Evolutionary conservation across 2,888 invertebrate species (phyloP).

Genomic region (Sinelater perroti): DNA sequence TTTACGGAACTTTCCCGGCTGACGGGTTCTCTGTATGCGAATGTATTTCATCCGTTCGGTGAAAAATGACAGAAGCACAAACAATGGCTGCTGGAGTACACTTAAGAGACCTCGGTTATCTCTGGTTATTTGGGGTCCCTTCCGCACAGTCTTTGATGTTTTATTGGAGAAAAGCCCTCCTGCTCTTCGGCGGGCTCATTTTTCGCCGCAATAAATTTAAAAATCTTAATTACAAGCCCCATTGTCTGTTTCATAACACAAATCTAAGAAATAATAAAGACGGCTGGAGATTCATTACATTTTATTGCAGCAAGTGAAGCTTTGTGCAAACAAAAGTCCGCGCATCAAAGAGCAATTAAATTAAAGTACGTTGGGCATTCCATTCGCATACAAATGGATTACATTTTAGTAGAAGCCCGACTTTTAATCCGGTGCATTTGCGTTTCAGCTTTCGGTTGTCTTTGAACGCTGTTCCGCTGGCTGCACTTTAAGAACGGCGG

Average conservation of each 20-base stretch:
- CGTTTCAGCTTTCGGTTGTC: conserved; percentile 10
- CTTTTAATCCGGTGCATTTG: conserved; percentile 26
- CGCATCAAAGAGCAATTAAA: conserved; percentile 38
- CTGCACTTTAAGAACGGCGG: neutral
- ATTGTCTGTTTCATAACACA: conserved; percentile 1
- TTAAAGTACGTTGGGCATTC: conserved; percentile 35
- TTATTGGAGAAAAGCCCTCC: conserved; percentile 24
- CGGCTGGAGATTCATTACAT: conserved; percentile 20
- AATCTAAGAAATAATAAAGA: conserved; percentile 21
- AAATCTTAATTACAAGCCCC: conserved; percentile 6
- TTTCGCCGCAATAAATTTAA: conserved; percentile 1
- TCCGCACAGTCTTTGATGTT: conserved; percentile 29
- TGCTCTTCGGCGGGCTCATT: neutral
- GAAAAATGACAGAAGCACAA: conserved; percentile 37
- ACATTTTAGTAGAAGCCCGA: conserved; percentile 24
- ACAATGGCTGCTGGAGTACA: conserved; percentile 31
- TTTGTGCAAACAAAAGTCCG: conserved; percentile 36
- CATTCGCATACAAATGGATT: conserved; percentile 33
- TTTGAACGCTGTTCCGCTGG: neutral
- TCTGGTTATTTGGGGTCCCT: conserved; percentile 28
- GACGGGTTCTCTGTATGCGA: conserved; percentile 25
- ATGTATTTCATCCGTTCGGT: conserved; percentile 29
- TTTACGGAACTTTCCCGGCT: conserved; percentile 24
- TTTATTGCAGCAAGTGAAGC: conserved; percentile 36
- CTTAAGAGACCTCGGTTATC: conserved; percentile 35